phyloP scores from a whole-genome alignment of 2,888 invertebrate genomes.

The Zootermopsis nevadensis region DNA sequence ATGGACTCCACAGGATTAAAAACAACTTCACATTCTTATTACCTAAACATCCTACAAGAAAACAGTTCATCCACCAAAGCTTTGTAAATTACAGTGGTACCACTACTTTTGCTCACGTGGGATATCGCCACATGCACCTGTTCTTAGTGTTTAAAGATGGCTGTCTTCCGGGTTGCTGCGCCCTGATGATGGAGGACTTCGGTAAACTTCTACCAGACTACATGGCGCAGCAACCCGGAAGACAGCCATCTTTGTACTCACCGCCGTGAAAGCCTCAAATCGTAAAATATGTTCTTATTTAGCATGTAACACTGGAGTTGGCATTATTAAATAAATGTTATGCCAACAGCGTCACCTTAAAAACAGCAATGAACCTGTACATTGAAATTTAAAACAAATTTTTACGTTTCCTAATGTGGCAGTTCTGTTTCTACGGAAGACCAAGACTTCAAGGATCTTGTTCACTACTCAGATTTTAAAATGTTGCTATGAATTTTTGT shows the following conservation, averaged over 20 bases:
- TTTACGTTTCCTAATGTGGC: conserved; percentile 21
- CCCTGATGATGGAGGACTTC: too few relatives aligned
- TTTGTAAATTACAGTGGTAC: background rate
- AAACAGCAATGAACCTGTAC: conserved; percentile 28
- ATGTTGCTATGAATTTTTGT: background rate
- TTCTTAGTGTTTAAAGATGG: background rate
- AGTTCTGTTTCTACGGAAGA: conserved; percentile 41
- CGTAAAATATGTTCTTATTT: too few relatives aligned
- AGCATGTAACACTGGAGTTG: background rate
- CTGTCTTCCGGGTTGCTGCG: too few relatives aligned
- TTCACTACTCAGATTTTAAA: background rate
- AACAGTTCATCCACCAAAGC: conserved; percentile 1
- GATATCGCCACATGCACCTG: background rate
- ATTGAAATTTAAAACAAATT: conserved; percentile 20
- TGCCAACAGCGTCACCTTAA: background rate
- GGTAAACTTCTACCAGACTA: too few relatives aligned
- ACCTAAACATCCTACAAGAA: background rate
- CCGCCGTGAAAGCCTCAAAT: too few relatives aligned
- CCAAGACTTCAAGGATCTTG: conserved; percentile 16
- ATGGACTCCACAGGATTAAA: too few relatives aligned
- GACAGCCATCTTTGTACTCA: too few relatives aligned
- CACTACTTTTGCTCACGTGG: background rate
- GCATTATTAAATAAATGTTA: conserved; percentile 8
- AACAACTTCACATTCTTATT: too few relatives aligned
- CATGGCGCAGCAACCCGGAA: too few relatives aligned